Conservation (phyloP, 2,888 invertebrate species). For the Diaprepes abbreviatus region DNA sequence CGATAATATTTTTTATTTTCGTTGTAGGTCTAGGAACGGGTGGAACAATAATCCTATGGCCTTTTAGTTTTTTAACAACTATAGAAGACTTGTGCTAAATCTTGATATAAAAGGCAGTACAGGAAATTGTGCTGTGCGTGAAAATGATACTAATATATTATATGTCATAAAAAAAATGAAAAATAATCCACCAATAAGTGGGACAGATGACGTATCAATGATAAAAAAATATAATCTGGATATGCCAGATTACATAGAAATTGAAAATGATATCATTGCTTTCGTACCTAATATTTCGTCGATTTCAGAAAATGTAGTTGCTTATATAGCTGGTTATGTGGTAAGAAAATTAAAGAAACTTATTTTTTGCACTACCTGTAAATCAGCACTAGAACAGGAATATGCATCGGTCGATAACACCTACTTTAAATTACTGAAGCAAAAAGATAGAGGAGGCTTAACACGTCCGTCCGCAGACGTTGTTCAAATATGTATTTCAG, state of each 20-base stretch:
- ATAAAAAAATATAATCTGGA: no score
- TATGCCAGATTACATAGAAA: not conserved
- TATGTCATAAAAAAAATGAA: not conserved
- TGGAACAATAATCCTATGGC: conserved; percentile 6
- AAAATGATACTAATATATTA: conserved; percentile 1
- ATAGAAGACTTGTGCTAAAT: not conserved
- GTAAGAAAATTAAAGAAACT: not conserved
- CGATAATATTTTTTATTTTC: no score
- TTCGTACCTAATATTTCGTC: not conserved
- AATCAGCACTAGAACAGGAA: not conserved
- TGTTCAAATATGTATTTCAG: not conserved
- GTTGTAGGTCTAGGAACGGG: not conserved
- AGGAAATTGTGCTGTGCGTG: no score
- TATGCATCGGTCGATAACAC: not conserved
- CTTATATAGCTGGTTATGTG: not conserved
- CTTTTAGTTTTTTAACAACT: not conserved
- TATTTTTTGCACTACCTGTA: not conserved
- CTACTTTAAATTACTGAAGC: conserved; percentile 1
- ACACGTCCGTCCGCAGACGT: not conserved
- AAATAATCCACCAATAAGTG: not conserved
- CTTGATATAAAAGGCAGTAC: not conserved
- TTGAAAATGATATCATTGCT: not conserved
- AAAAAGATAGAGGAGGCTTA: conserved; percentile 14
- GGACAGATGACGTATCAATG: not conserved
- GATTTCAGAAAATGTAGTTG: no score